Evolutionary conservation across 2,888 invertebrate genomes (phyloP).

Genomic region (Baccha elongata): DNA sequence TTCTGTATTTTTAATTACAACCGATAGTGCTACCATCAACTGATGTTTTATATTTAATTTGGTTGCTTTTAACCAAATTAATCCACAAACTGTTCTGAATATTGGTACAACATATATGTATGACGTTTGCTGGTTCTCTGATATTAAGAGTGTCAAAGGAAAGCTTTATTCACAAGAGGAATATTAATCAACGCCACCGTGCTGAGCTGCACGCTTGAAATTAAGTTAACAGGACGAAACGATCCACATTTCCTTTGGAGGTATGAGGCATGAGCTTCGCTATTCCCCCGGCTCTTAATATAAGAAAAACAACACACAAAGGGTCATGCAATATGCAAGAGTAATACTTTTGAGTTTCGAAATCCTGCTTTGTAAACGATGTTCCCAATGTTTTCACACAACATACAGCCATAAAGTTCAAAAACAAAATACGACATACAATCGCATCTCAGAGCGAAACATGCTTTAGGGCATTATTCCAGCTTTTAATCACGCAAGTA

Average conservation of each 20-base stretch:
- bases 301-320: constrained; percentile 47
- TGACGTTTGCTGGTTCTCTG: not conserved
- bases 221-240: constrained; percentile 60
- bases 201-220: constrained; percentile 36
- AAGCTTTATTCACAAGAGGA: constrained; percentile 21
- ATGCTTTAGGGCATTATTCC: constrained; percentile 64
- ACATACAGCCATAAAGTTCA: constrained; percentile 5
- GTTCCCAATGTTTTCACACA: not conserved
- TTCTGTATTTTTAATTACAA: too few species aligned
- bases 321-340: constrained; percentile 67
- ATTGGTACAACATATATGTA: not conserved
- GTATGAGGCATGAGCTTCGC: not conserved
- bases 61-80: constrained; percentile 10
- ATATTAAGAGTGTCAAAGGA: not conserved
- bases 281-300: constrained; percentile 21
- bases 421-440: constrained; percentile 38
- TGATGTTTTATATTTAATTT: too few species aligned
- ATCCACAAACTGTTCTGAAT: constrained; percentile 11
- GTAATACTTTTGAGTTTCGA: constrained; percentile 58
- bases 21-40: too few species aligned
- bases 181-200: constrained; percentile 49
- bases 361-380: constrained; percentile 43
- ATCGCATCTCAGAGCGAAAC: constrained; percentile 53
- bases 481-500: constrained; percentile 72
- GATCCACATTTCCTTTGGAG: constrained; percentile 4